Evolutionary conservation across 2,888 invertebrate species (phyloP).

Genomic region (Mimas tiliae): DNA sequence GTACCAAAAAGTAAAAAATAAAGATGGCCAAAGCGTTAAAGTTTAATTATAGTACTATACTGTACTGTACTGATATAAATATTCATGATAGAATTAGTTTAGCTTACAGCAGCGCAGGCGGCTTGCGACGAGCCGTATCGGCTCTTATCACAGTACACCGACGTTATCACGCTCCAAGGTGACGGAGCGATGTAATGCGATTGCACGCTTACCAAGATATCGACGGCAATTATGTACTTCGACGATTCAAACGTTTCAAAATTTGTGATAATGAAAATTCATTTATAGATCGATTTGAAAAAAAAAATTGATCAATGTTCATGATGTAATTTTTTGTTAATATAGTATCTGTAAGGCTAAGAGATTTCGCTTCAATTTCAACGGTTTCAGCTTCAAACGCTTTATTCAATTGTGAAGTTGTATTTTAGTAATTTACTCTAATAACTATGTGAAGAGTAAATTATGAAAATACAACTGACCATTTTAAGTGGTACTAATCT

Average conservation of each 20-base stretch:
- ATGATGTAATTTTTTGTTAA: too few relatives aligned
- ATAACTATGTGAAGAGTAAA: too few relatives aligned
- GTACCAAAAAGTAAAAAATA: too few relatives aligned
- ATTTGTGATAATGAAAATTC: conserved; percentile 27
- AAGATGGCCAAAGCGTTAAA: too few relatives aligned
- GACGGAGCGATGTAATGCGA: conserved; percentile 74
- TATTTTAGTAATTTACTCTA: too few relatives aligned
- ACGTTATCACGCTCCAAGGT: conserved; percentile 79
- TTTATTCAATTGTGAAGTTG: too few relatives aligned
- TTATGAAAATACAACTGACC: too few relatives aligned
- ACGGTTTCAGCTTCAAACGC: too few relatives aligned
- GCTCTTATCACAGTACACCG: conserved; percentile 55
- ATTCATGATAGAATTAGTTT: conserved; percentile 1
- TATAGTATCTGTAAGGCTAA: too few relatives aligned
- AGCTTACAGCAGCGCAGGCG: background rate
- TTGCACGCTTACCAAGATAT: conserved; percentile 63
- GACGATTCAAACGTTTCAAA: conserved; percentile 46
- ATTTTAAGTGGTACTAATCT: background rate
- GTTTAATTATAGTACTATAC: too few relatives aligned
- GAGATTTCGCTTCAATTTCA: too few relatives aligned
- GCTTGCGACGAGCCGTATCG: conserved; percentile 45
- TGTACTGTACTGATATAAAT: background rate
- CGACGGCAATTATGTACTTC: conserved; percentile 53
- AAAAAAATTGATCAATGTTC: too few relatives aligned
- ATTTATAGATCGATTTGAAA: background rate